phyloP scores from a whole-genome alignment of 2,888 invertebrate species.

The Steinernema hermaphroditum region DNA sequence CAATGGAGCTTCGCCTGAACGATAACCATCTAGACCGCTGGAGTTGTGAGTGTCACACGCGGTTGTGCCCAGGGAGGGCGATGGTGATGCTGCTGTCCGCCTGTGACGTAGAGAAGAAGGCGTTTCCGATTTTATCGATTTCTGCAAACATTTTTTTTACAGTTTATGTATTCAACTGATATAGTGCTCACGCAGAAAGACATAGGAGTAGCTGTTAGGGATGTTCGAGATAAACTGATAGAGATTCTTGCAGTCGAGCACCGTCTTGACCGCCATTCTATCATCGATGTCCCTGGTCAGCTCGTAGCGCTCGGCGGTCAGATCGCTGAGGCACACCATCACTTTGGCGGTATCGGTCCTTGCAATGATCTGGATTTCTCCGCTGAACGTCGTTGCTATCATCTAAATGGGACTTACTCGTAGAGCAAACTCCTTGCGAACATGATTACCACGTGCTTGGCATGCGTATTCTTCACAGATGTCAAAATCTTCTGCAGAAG shows the following conservation, averaged over 20 bases:
- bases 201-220: background rate
- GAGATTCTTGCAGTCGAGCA: conserved; percentile 13
- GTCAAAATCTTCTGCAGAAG: background rate
- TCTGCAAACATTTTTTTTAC: background rate
- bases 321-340: background rate
- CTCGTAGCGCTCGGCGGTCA: background rate
- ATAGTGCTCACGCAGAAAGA: background rate
- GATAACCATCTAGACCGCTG: background rate
- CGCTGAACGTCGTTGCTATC: background rate
- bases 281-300: background rate
- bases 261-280: background rate
- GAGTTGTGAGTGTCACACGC: background rate
- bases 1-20: too few relatives aligned
- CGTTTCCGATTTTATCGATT: conserved; percentile 13
- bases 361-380: background rate
- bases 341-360: background rate
- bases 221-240: background rate
- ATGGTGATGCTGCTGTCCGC: conserved; percentile 16
- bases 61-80: conserved; percentile 14
- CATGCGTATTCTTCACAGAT: background rate
- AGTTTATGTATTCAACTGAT: background rate
- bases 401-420: background rate
- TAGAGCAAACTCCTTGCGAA: too few relatives aligned
- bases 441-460: background rate
- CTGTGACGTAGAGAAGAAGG: conserved; percentile 22